Evolutionary conservation across 35 echinoderm and acorn worm genomes (phyloP), one percentile per base, ranked within the genome.

Genomic region (Ophiothrix spiculata): DNA sequence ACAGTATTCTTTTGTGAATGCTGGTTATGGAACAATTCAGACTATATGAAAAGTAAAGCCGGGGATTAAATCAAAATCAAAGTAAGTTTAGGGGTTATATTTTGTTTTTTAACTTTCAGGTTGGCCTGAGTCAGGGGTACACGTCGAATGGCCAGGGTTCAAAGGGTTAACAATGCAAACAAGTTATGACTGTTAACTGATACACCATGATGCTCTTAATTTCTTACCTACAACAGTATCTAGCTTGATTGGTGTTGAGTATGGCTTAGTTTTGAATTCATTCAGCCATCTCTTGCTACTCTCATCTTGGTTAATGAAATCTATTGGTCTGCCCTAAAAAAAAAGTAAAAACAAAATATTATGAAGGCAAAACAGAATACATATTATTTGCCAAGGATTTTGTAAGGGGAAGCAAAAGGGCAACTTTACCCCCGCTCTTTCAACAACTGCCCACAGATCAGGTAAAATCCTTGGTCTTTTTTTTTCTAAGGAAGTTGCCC

Each of bases 201-300:
- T n/a, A n/a, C n/a, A n/a, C n/a, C n/a, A n/a, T n/a, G n/a, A n/a
- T n/a, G n/a, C n/a, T n/a, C n/a, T n/a, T n/a, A 69, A 28, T 35
- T 56, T 81, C 85, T 91, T 84, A 99, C 96, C 86, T 74, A 94
- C 96, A 16, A 99, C 86, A 19, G 85, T 69, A 34, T 94, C 89
- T 25, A 99, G 39, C 39, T 86, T 91, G 38, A 94, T 77, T 54
- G 96, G 96, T 56, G 89, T 88, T 0, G 96, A 91, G 79, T 88
- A 94, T 10, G 96, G 96, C 63, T 92, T 91, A 33, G 88, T 90
- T 32, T 82, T 83, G 83, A 99, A 99, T 15, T 99, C 96, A 83
- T 85, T 90, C 36, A 99, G 64, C 96, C 96, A 99, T 77, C 92
- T 85, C 75, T 91, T 83, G 77, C 89, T 99, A 79, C 64, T 91